A percentile compares a stretch with the other conserved stretches of the same genome.
phyloP scores from a whole-genome alignment of 2,113 vertebrate species.

The Psophia crepitans region DNA sequence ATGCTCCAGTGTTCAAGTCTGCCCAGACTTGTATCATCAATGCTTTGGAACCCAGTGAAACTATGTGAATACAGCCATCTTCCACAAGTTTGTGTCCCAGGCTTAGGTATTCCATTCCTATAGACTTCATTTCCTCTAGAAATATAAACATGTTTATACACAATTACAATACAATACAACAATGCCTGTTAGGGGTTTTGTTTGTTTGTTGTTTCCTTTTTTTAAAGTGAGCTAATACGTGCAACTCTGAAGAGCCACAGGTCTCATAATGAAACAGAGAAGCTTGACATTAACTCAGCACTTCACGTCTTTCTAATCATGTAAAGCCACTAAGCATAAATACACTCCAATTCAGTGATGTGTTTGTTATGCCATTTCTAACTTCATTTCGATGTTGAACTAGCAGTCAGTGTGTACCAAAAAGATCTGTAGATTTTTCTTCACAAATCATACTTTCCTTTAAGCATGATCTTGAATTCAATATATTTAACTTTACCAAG shows the following conservation, averaged over 20 bases:
- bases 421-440: not conserved
- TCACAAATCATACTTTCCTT: not conserved
- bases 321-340: not conserved
- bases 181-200: not conserved
- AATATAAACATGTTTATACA: constrained; percentile 19
- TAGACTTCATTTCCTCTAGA: constrained; percentile 73
- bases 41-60: constrained; percentile 94
- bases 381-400: not conserved
- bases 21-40: constrained; percentile 98
- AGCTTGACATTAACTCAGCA: not conserved
- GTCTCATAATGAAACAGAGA: not conserved
- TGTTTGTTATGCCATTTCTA: not conserved
- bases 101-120: constrained; percentile 63
- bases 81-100: constrained; percentile 77
- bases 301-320: not conserved
- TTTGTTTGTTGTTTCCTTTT: not conserved
- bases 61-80: constrained; percentile 85
- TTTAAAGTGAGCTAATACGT: not conserved
- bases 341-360: not conserved
- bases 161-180: not conserved
- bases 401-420: not conserved
- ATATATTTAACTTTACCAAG: not conserved
- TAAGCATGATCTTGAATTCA: not conserved
- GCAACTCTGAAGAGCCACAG: not conserved
- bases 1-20: constrained; percentile 80